A percentile compares a stretch with the other conserved stretches of the same genome.
phyloP scores from a whole-genome alignment of 2,888 invertebrate species.

The Synergus japonicus region DNA sequence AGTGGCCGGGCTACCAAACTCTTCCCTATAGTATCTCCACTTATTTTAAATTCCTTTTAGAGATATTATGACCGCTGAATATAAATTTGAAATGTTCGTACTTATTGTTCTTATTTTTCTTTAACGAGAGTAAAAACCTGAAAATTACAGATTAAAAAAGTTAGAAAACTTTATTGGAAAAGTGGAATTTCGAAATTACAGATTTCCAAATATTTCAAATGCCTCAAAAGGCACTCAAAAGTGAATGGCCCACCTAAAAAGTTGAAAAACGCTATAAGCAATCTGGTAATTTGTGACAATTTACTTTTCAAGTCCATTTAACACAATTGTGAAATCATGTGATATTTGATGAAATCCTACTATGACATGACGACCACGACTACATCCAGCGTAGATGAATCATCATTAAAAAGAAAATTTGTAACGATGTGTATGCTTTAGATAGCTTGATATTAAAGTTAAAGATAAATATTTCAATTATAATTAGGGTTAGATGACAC shows the following conservation, averaged over 20 bases:
- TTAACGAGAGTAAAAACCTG: background rate
- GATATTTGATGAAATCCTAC: constrained; percentile 15
- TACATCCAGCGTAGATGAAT: constrained; percentile 14
- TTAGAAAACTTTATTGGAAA: background rate
- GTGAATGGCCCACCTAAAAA: background rate
- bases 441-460: background rate
- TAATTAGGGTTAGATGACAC: constrained; percentile 55
- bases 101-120: background rate
- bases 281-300: constrained; percentile 8
- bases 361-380: background rate
- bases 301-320: background rate
- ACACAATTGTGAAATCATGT: constrained; percentile 34
- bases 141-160: background rate
- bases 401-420: constrained; percentile 25
- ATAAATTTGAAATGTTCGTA: background rate
- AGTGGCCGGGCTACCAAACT: too few relatives aligned
- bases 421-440: background rate
- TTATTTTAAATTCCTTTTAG: background rate
- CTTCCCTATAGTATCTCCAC: too few relatives aligned
- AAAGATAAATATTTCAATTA: too few relatives aligned
- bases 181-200: background rate
- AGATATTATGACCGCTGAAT: background rate
- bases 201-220: background rate
- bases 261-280: background rate
- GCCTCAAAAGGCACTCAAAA: background rate